Evolutionary conservation across 2,113 vertebrate species (phyloP).

Genomic region (Gobio gobio): DNA sequence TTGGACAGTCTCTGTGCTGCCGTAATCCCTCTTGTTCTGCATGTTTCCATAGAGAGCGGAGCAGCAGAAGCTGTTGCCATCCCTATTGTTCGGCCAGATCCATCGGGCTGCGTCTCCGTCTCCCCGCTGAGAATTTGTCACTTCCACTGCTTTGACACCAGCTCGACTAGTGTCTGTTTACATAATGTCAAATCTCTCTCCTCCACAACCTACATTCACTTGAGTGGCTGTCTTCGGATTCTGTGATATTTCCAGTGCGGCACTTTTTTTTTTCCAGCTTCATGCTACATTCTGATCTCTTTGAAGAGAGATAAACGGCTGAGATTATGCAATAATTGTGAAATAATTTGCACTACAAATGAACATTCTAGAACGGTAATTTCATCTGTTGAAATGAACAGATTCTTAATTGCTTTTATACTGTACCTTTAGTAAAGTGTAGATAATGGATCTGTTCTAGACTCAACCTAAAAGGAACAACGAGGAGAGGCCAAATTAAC

Average conservation of each 20-base stretch:
- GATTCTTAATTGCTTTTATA: slow-evolving; percentile 24
- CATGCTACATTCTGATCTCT: not conserved
- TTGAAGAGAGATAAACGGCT: not conserved
- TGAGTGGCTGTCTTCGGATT: slow-evolving; percentile 21
- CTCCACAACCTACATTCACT: slow-evolving; percentile 25
- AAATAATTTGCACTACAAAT: slow-evolving; percentile 4
- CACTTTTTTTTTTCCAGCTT: not conserved
- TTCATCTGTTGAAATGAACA: slow-evolving; percentile 12
- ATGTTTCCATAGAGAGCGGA: slow-evolving; percentile 57
- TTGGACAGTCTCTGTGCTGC: slow-evolving; percentile 37
- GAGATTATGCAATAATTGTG: not conserved
- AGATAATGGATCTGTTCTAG: slow-evolving; percentile 15
- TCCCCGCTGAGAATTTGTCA: slow-evolving; percentile 58
- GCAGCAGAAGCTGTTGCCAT: slow-evolving; percentile 55
- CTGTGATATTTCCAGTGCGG: slow-evolving; percentile 1
- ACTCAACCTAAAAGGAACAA: slow-evolving; percentile 15
- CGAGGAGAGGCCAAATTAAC: not conserved
- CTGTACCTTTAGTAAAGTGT: slow-evolving; percentile 24
- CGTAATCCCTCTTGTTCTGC: slow-evolving; percentile 57
- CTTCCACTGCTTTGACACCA: slow-evolving; percentile 53
- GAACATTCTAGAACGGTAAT: slow-evolving; percentile 1
- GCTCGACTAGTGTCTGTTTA: slow-evolving; percentile 53
- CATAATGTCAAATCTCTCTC: slow-evolving; percentile 33
- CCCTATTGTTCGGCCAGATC: slow-evolving; percentile 57
- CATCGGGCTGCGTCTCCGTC: slow-evolving; percentile 51